Evolutionary conservation across 2,113 vertebrate species (phyloP).

Genomic region (Pelusios castaneus): DNA sequence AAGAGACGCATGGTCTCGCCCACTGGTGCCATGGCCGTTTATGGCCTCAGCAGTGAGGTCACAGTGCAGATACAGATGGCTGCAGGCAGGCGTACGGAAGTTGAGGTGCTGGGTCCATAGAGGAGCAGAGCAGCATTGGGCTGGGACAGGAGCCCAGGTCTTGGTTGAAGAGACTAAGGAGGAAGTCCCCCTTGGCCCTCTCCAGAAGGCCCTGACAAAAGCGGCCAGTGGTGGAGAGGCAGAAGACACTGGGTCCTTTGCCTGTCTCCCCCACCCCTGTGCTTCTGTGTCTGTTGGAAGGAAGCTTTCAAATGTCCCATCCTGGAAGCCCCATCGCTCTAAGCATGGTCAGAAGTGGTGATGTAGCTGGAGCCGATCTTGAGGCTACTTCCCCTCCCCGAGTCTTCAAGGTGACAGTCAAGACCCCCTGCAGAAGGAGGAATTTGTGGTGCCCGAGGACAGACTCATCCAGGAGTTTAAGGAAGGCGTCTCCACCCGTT

Average conservation of each 20-base stretch:
- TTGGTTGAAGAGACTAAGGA: too few relatives aligned
- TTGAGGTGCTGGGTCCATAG: background rate
- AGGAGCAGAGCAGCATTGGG: background rate
- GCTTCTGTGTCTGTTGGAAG: background rate
- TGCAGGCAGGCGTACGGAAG: background rate
- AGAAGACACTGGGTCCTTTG: too few relatives aligned
- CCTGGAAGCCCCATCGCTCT: background rate
- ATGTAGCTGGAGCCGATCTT: slow-evolving; percentile 17
- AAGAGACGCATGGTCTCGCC: background rate
- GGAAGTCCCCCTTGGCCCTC: too few relatives aligned
- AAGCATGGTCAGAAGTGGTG: slow-evolving; percentile 65
- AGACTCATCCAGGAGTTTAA: slow-evolving; percentile 67
- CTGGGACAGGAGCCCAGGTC: background rate
- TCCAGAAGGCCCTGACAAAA: background rate
- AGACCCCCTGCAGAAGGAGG: slow-evolving; percentile 71
- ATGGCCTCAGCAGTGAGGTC: background rate
- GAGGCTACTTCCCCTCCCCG: slow-evolving; percentile 13
- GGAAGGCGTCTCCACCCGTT: slow-evolving; percentile 52
- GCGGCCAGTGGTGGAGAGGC: background rate
- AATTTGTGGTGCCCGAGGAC: slow-evolving; percentile 66
- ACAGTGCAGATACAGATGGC: background rate
- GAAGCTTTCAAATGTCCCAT: background rate
- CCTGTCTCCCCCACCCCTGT: background rate
- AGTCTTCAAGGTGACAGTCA: slow-evolving; percentile 69
- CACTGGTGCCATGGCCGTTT: background rate